These are phyloP conservation scores for Phocoena sinus DNA, from an alignment of 2,113 vertebrate genomes.

Conservation along the genomic window DNA sequence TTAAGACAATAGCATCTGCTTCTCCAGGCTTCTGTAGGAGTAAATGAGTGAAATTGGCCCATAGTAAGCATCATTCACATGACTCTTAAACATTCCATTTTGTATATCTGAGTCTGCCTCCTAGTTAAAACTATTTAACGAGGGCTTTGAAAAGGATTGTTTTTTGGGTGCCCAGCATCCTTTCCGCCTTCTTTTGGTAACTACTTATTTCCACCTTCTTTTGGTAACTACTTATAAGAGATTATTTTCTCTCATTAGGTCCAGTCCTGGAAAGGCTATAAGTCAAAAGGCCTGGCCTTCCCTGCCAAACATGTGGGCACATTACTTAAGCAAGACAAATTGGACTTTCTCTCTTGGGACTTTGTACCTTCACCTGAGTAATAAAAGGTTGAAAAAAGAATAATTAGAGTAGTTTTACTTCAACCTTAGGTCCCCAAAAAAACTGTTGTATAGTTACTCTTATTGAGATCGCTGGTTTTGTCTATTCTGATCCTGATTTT, in stretches of 20 bases:
- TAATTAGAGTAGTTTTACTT: background rate
- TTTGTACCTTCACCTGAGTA: slow-evolving; percentile 27
- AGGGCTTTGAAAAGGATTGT: background rate
- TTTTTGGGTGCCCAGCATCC: background rate
- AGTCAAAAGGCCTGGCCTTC: background rate
- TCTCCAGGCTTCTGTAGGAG: background rate
- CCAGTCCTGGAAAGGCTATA: background rate
- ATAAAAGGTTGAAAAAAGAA: background rate
- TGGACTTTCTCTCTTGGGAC: slow-evolving; percentile 1
- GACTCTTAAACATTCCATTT: background rate
- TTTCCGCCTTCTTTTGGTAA: background rate
- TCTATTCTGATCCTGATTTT: background rate
- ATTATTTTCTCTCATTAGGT: background rate
- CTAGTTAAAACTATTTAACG: background rate
- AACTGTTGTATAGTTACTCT: background rate
- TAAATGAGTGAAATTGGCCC: background rate
- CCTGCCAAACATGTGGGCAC: background rate
- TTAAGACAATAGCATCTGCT: background rate
- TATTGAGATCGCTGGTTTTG: background rate
- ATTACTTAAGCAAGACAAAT: slow-evolving; percentile 26
- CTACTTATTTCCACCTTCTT: background rate
- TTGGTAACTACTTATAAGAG: background rate
- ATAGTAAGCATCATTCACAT: background rate
- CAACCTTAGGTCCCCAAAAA: background rate
- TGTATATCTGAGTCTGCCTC: background rate